Conservation (phyloP, 2,113 vertebrate species). For the Cyprinodon variegatus region DNA sequence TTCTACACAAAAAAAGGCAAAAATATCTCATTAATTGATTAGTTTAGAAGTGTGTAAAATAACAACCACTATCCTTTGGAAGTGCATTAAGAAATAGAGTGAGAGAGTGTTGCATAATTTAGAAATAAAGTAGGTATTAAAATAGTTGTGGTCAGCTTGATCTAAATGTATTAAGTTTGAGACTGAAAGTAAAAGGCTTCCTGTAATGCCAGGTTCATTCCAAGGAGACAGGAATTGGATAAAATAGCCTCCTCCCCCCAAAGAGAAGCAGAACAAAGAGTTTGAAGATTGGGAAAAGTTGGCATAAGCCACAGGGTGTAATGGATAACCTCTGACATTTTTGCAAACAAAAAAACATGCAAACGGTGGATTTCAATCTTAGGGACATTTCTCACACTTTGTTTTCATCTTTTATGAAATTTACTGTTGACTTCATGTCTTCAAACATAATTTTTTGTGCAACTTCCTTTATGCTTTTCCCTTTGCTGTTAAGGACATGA, state of each 20-base stretch:
- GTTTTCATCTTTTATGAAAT: background rate
- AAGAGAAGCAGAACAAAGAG: slow-evolving; percentile 6
- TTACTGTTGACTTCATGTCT: background rate
- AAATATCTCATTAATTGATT: background rate
- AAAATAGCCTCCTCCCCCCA: background rate
- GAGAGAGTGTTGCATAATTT: background rate
- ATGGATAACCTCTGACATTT: slow-evolving; percentile 36
- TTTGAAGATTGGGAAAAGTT: background rate
- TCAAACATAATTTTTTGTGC: background rate
- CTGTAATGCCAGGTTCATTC: slow-evolving; percentile 7
- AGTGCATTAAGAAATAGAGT: background rate
- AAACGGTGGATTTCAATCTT: background rate
- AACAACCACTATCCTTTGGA: background rate
- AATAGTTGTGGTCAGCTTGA: background rate
- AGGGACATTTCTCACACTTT: background rate
- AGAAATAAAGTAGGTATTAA: background rate
- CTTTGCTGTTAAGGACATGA: background rate
- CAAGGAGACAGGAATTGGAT: background rate
- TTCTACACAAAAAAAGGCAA: no score
- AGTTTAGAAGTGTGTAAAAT: no score
- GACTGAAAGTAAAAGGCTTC: slow-evolving; percentile 29
- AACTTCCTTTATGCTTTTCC: background rate
- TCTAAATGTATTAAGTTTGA: background rate
- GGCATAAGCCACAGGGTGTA: background rate
- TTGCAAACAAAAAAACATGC: background rate